Evolutionary conservation across 2,888 invertebrate genomes (phyloP), one percentile per base, ranked within the genome.

Genomic region (Pecten maximus): DNA sequence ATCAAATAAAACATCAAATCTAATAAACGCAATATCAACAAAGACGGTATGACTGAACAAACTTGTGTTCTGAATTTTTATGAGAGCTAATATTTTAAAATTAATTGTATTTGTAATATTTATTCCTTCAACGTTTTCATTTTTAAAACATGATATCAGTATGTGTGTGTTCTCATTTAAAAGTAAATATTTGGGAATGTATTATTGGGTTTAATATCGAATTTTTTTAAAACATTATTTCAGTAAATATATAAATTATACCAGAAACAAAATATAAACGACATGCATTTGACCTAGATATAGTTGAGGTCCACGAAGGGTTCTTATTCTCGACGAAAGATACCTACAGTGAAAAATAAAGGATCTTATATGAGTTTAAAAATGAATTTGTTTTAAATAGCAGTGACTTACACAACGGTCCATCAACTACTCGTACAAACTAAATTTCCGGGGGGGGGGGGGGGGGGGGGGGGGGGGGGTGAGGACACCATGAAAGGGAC

Each of bases 111-210:
- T 60, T 60, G 6, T 60, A 23, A 16, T 23, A 60, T 44, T 44
- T 60, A 60, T 60, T 60, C 23, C n/a, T 60, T 60, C 2, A 60
- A 23, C 23, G 23, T 60, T 60, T 60, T 23, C n/a, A n/a, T 60
- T n/a, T n/a, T n/a, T n/a, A n/a, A n/a, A n/a, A n/a, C n/a, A n/a
- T n/a, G n/a, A n/a, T 60, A n/a, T 60, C 60, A n/a, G n/a, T 23
- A 23, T 23, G 60, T 60, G 60, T 60, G 60, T 60, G 60, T 60
- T 60, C 60, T 60, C 44, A 60, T n/a, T 60, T 23, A 60, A 60
- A 60, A 6, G 23, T n/a, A 23, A 60, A n/a, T 23, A 60, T 23
- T 4, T 60, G 6, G n/a, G 60, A n/a, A 60, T n/a, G 23, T n/a
- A 4, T n/a, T 12, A 44, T 60, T 60, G 6, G n/a, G 6, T 60